Evolutionary conservation across 2,797 vertebrate species (phyloP).

Genomic region (Premnoplex brunnescens): DNA sequence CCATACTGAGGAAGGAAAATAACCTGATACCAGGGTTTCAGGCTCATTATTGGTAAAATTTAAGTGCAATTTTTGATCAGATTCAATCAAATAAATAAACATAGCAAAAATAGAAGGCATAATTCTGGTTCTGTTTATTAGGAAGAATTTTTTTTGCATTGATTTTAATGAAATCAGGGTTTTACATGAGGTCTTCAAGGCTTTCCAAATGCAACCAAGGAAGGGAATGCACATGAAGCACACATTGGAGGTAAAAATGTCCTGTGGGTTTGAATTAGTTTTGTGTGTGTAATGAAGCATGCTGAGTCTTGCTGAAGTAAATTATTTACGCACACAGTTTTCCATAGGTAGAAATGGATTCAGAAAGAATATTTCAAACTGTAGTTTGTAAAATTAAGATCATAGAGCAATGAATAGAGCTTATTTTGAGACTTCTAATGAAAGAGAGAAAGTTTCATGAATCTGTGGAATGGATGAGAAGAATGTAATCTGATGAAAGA

Average conservation of each 20-base stretch:
- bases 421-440: neutral
- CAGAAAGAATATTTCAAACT: neutral
- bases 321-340: neutral
- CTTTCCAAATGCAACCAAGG: neutral
- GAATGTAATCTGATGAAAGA: neutral
- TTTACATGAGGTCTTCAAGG: neutral
- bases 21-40: neutral
- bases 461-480: neutral
- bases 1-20: neutral
- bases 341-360: neutral
- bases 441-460: neutral
- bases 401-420: neutral
- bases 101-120: neutral
- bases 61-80: neutral
- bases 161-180: neutral
- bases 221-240: rapidly evolving
- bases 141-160: neutral
- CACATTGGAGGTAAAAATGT: neutral
- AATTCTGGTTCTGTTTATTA: neutral
- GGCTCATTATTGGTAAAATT: neutral
- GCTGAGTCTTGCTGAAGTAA: neutral
- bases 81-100: neutral
- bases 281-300: neutral
- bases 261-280: neutral
- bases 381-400: neutral